Evolutionary conservation across 64 coral and sea anemone species (phyloP), one percentile per base, ranked within the genome.

Genomic region (Montipora foliosa): DNA sequence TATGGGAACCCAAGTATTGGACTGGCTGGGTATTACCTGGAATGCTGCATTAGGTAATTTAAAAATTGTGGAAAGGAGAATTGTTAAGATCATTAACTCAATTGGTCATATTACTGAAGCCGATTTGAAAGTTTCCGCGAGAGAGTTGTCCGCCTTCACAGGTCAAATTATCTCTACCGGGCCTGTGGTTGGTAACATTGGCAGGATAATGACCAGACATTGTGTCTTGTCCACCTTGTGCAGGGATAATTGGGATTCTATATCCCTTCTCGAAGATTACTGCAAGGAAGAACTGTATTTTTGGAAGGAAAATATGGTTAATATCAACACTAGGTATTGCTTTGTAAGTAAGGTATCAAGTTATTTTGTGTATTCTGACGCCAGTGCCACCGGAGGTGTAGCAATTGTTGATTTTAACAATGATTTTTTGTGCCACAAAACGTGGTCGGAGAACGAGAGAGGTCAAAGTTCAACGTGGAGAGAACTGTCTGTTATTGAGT

Each of bases 121-220:
- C 53, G 53, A 68, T 70, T 93, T 93, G 0, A 14, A 71, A 72
- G 68, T 72, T 6, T 72, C 68, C 16, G 68, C 12, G 68, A 17
- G 68, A 72, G 74, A 93, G 74, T 77, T 93, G 46, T 83, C 92
- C 73, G 88, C 92, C 76, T 79, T 88, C 62, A 78, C 75, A 47
- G 92, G 92, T 53, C 83, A 93, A 81, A 88, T 88, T 88, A 93
- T 57, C 53, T 57, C 53, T 57, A 57, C 53, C 53, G 53, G 53
- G 64, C 84, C 84, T 72, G 84, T 87, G 47, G 84, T 87, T 87
- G 64, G 64, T 46, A 72, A 72, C 6, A 6, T 57, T 57, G 53
- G 53, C 11, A 6, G 53, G 53, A 57, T 57, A 57, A 57, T 57
- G 53, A 87, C 84, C 84, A 87, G 84, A 87, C 84, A 87, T 87